Evolutionary conservation across 2,888 invertebrate species (phyloP).

Genomic region (Phaedon cochleariae): DNA sequence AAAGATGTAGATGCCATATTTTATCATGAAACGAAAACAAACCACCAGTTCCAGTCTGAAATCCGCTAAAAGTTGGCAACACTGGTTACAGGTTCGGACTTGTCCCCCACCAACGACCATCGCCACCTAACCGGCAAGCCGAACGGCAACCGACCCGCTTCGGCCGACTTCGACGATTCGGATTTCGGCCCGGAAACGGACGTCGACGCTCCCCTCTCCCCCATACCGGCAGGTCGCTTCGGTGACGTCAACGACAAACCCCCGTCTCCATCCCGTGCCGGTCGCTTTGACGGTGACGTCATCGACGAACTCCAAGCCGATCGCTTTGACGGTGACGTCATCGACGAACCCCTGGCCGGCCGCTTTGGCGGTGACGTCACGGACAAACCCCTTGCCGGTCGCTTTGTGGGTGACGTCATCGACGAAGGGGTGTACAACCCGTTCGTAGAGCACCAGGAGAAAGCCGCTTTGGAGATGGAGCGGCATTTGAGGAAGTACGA

Average conservation of each 20-base stretch:
- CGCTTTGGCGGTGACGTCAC: slow-evolving; percentile 51
- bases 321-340: slow-evolving; percentile 81
- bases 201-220: slow-evolving; percentile 68
- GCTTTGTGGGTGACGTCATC: background rate
- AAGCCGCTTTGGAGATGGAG: slow-evolving; percentile 48
- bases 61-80: too few relatives aligned
- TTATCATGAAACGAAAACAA: too few relatives aligned
- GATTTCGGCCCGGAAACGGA: slow-evolving; percentile 82
- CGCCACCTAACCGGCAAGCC: slow-evolving; percentile 46
- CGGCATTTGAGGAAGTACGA: slow-evolving; percentile 31
- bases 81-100: slow-evolving; percentile 43
- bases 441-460: slow-evolving; percentile 51
- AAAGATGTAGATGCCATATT: too few relatives aligned
- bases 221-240: slow-evolving; percentile 44
- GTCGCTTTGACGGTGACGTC: background rate
- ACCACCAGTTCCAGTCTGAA: too few relatives aligned
- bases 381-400: background rate
- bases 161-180: slow-evolving; percentile 51
- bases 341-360: slow-evolving; percentile 74
- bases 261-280: too few relatives aligned
- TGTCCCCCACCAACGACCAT: slow-evolving; percentile 37
- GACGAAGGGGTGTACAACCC: slow-evolving; percentile 49
- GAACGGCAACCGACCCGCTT: slow-evolving; percentile 48
- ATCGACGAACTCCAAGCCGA: slow-evolving; percentile 60
- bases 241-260: slow-evolving; percentile 40